phyloP scores from a whole-genome alignment of 2,113 vertebrate species.

The Rostratula benghalensis region DNA sequence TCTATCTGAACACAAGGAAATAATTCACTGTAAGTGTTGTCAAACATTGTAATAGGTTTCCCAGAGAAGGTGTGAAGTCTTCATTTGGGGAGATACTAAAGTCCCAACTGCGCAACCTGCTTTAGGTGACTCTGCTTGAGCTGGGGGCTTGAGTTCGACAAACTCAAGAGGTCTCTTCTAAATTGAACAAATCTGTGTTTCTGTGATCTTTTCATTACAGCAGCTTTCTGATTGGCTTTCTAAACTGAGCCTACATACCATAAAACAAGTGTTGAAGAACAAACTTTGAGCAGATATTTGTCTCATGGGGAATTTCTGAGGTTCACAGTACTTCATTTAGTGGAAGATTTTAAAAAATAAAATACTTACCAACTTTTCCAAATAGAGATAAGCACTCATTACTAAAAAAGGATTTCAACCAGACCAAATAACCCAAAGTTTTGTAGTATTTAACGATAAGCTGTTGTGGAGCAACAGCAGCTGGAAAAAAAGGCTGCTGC shows the following conservation, averaged over 20 bases:
- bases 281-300: not conserved
- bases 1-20: not conserved
- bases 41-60: not conserved
- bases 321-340: not conserved
- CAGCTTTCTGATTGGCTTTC: not conserved
- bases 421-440: not conserved
- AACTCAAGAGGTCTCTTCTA: not conserved
- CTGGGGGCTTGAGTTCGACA: not conserved
- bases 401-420: not conserved
- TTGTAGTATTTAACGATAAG: not conserved
- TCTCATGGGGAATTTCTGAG: not conserved
- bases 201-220: not conserved
- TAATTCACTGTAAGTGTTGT: not conserved
- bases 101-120: not conserved
- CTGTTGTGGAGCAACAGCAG: not conserved
- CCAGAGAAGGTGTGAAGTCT: not conserved
- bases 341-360: not conserved
- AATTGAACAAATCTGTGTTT: not conserved
- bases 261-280: not conserved
- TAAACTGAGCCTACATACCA: not conserved
- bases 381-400: not conserved
- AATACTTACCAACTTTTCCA: not conserved
- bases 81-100: not conserved
- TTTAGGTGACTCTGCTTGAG: not conserved
- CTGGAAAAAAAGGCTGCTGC: not conserved